A percentile compares a stretch with the other conserved stretches of the same genome.
Evolutionary conservation across 1,140 invertebrate species (phyloP).

Genomic region (Drosophila ogumai): DNA sequence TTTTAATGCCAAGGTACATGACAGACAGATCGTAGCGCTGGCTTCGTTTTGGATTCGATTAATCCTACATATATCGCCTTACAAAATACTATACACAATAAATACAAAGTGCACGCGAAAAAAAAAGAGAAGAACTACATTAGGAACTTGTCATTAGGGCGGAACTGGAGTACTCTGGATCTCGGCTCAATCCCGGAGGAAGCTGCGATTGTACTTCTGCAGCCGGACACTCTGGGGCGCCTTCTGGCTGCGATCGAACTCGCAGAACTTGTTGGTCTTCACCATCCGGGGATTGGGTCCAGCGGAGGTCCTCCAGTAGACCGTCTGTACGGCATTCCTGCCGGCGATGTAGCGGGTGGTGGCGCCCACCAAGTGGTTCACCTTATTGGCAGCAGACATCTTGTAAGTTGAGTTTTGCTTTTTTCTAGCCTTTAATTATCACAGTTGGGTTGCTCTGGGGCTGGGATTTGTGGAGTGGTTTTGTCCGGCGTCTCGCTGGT

Average conservation of each 20-base stretch:
- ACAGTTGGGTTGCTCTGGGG: constrained; percentile 46
- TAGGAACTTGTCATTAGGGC: constrained; percentile 57
- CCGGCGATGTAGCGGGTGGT: constrained; percentile 89
- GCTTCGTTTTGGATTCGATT: constrained; percentile 33
- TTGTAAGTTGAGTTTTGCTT: constrained; percentile 8
- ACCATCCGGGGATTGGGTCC: constrained; percentile 86
- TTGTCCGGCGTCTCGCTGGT: constrained; percentile 3
- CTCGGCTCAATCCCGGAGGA: constrained; percentile 29
- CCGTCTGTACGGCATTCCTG: constrained; percentile 89
- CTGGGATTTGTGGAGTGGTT: constrained; percentile 22
- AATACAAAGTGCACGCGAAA: constrained; percentile 27
- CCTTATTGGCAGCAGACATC: constrained; percentile 84
- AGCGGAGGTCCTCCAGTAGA: constrained; percentile 88
- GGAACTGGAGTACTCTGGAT: constrained; percentile 1
- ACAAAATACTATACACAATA: constrained; percentile 43
- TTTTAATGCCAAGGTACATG: constrained; percentile 54
- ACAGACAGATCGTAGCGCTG: constrained; percentile 41
- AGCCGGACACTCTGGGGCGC: constrained; percentile 60
- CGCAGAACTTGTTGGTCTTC: constrained; percentile 87
- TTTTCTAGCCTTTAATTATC: constrained; percentile 30
- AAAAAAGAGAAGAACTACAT: constrained; percentile 17
- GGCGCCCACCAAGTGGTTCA: constrained; percentile 86
- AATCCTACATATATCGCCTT: constrained; percentile 27
- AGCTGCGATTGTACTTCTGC: constrained; percentile 68
- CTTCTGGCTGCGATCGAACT: constrained; percentile 85